phyloP scores from a whole-genome alignment of 37 sponge, comb jelly and placozoan species.

The Bolinopsis microptera region DNA sequence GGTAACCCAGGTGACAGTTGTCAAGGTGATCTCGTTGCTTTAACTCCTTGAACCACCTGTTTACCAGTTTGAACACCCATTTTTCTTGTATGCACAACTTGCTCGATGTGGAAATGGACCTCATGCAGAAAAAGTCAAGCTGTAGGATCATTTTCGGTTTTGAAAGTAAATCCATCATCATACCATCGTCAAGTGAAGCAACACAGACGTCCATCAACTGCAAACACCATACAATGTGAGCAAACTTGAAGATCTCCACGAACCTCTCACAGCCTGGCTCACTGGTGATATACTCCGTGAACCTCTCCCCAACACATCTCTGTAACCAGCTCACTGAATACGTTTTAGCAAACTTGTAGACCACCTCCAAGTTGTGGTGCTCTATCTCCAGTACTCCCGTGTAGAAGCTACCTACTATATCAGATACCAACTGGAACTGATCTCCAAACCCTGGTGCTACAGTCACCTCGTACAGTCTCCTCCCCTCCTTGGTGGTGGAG shows the following conservation, averaged over 20 bases:
- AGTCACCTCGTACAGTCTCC: not conserved
- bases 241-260: not conserved
- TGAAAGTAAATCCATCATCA: not conserved
- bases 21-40: not conserved
- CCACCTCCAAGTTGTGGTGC: not conserved
- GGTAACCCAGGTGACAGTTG: not conserved
- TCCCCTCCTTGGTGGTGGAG: not conserved
- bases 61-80: not conserved
- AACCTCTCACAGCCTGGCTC: not conserved
- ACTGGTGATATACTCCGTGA: not conserved
- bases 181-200: not conserved
- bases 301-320: not conserved
- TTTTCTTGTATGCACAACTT: not conserved
- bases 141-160: not conserved
- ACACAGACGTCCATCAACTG: not conserved
- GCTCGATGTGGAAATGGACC: not conserved
- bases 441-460: not conserved
- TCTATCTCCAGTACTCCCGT: not conserved
- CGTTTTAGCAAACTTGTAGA: not conserved
- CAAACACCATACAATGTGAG: not conserved
- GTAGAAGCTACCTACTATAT: not conserved
- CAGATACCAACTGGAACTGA: not conserved
- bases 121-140: not conserved
- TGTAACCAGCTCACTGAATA: not conserved
- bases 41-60: not conserved